Evolutionary conservation across 1,140 invertebrate species (phyloP).

Genomic region (Drosophila elegans): DNA sequence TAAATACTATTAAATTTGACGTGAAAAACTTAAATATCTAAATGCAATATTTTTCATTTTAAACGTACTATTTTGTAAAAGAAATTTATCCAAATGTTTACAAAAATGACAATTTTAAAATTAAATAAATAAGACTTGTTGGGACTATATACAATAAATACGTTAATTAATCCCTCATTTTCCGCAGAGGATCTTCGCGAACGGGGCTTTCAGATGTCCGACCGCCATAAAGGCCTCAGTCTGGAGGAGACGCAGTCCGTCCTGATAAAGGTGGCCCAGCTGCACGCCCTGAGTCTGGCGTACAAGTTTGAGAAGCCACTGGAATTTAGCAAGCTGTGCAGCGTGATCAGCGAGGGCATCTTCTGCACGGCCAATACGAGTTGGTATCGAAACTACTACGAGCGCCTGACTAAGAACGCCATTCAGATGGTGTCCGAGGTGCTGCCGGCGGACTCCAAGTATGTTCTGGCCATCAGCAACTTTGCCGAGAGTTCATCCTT

Average conservation of each 20-base stretch:
- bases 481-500: constrained; percentile 89
- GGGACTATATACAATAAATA: too few relatives aligned
- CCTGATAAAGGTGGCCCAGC: constrained; percentile 87
- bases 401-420: constrained; percentile 88
- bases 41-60: too few relatives aligned
- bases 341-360: constrained; percentile 86
- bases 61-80: too few relatives aligned
- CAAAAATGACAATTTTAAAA: too few relatives aligned
- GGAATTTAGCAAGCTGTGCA: constrained; percentile 87
- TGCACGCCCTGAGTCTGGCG: constrained; percentile 89
- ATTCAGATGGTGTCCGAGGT: constrained; percentile 88
- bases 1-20: too few relatives aligned
- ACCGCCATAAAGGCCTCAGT: constrained; percentile 87
- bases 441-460: constrained; percentile 86
- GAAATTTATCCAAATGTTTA: too few relatives aligned
- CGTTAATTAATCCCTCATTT: background rate
- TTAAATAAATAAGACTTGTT: too few relatives aligned
- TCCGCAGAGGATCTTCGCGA: constrained; percentile 85
- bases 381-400: constrained; percentile 90
- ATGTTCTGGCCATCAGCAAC: constrained; percentile 87
- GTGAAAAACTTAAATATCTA: too few relatives aligned
- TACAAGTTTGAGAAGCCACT: constrained; percentile 88
- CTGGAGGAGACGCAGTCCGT: constrained; percentile 87
- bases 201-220: constrained; percentile 88
- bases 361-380: constrained; percentile 88